Base-by-base conservation (phyloP, 2,113 vertebrate species). In the Gymnogyps californianus region DNA sequence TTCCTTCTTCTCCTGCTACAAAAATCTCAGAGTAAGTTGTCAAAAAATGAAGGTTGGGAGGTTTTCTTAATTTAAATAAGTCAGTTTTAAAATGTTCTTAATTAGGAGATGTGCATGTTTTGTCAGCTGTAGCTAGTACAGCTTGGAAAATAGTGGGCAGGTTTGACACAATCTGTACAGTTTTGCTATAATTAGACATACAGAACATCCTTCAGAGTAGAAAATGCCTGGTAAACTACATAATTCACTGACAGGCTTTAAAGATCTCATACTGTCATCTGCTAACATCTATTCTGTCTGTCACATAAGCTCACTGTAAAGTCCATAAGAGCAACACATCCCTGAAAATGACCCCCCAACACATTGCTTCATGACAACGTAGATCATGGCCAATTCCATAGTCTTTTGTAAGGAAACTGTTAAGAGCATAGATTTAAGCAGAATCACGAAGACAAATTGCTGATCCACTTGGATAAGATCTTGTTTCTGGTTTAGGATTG, bases 101-200 rank as follows among this genome's bases (percentile, higher is more conserved):
- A 92, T 97, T 70, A 94, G 54, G 20, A 83, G 76, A 64, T 70
- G 32, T 79, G n/a, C 20, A 28, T 72, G 38, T 84, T 97, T 93
- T 87, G 90, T 94, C 84, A 94, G 61, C 67, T 2, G 0, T 49
- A 80, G 22, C 81, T 84, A 57, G 26, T 90, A 59, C 57, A 79
- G 64, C 47, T 81, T 89, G 80, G 70, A 64, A 93, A 87, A 81
- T 87, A 80, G 49, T 54, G 85, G 90, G 71, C 26, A 90, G 28
- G 92, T 94, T 84, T 95, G 84, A 93, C 69, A 94, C 77, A 80
- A 51, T 77, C 79, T 66, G 76, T 55, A 79, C 62, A 72, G 29
- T 44, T 95, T 92, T 66, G 14, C 74, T 87, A 78, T 91, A 96
- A 96, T 90, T 95, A 95, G 62, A 85, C 42, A 11, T 55, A n/a